These are phyloP conservation scores for Chaetura pelagica DNA, from an alignment of 2,113 vertebrate genomes.

Conservation along the genomic window DNA sequence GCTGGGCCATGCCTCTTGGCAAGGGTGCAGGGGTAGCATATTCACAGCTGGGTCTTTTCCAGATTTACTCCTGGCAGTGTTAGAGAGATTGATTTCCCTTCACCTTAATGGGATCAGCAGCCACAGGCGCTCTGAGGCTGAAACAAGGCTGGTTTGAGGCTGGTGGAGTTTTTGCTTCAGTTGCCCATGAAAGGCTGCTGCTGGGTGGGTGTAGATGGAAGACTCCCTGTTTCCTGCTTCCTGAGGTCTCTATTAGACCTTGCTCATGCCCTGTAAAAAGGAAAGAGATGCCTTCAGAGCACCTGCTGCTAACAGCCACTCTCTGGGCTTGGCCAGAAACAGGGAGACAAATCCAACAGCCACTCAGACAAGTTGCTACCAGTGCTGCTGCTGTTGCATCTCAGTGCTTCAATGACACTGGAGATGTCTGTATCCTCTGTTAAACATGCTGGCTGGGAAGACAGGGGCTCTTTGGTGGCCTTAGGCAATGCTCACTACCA, in stretches of 20 bases:
- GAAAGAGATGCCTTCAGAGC: not conserved
- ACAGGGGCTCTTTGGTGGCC: not conserved
- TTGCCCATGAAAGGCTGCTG: not conserved
- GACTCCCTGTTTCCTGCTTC: not conserved
- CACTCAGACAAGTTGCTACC: not conserved
- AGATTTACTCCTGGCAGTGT: conserved; percentile 3
- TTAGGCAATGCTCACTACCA: not conserved
- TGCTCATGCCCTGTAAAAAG: not conserved
- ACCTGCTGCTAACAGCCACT: not conserved
- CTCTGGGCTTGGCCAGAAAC: not conserved
- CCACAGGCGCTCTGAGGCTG: not conserved
- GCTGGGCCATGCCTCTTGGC: not conserved
- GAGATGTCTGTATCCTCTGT: not conserved
- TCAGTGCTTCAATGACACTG: not conserved
- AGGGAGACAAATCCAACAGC: not conserved
- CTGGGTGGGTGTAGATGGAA: not conserved
- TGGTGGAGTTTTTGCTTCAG: not conserved
- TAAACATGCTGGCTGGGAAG: not conserved
- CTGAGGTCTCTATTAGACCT: not conserved
- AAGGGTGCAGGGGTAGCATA: not conserved
- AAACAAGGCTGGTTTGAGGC: not conserved
- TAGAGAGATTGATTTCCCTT: not conserved
- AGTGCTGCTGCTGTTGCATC: not conserved
- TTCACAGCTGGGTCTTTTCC: conserved; percentile 19
- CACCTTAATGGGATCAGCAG: not conserved